Base-by-base conservation (phyloP, 1,140 invertebrate genomes). In the Aporrectodea caliginosa region DNA sequence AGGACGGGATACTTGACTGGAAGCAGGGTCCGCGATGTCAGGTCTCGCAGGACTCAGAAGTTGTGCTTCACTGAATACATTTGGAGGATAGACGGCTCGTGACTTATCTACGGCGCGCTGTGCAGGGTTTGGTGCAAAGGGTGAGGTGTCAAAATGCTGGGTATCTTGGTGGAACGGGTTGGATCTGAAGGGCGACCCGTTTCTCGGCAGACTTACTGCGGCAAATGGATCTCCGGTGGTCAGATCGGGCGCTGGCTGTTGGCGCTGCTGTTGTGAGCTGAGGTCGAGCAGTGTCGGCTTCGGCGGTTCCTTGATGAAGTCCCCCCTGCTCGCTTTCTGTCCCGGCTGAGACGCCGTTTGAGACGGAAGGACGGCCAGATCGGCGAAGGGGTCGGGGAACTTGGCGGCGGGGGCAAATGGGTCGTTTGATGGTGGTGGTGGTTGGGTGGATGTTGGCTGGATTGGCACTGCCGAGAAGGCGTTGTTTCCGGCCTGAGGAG, bases 271-370 rank as follows among this genome's bases (percentile, higher is more conserved):
- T 31, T 74, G 73, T n/a, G 27, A n/a, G 29, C 31, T 34, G 31
- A 74, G n/a, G 30, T 74, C 73, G 31, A 74, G 31, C 31, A 74
- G 73, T 31, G 73, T 31, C 1, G n/a, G 31, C 16, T 74, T 74
- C 14, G 73, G 73, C 1, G 73, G 27, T 31, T 74, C 73, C 73
- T 74, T 74, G 27, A 74, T 31, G 34, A 74, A 74, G 73, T 74
- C 73, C 73, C n/a, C 34, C 34, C 73, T 74, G 16, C 31, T 74
- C 29, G 34, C 73, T 2, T 31, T 31, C 30, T 33, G 29, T 30
- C 34, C 34, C 22, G 73, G 31, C 32, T n/a, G 73, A n/a, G 29
- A 31, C n/a, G 1, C n/a, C n/a, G n/a, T n/a, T 58, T 58, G 43
- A 22, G 43, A 22, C n/a, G 1, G 2, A 16, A 74, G 27, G 27